Conservation (phyloP, 1,140 invertebrate genomes). For the Thalassaphorura encarpata region DNA sequence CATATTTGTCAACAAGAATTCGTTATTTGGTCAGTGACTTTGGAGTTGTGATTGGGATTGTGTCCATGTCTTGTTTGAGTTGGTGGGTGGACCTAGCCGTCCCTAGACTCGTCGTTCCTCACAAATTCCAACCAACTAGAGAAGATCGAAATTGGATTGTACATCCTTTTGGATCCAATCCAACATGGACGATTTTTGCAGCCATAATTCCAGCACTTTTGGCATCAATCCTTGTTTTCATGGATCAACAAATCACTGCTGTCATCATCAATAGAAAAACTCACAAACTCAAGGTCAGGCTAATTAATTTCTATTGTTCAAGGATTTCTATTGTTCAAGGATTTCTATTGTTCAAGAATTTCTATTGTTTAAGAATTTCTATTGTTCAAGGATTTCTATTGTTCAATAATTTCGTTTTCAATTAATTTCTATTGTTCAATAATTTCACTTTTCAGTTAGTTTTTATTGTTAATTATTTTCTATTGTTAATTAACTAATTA, state of each 20-base stretch:
- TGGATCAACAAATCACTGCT: conserved; percentile 41
- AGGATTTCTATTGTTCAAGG: conserved; percentile 40
- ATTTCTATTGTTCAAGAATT: background rate
- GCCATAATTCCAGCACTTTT: conserved; percentile 35
- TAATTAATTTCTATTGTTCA: background rate
- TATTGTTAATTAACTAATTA: background rate
- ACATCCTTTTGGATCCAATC: conserved; percentile 33
- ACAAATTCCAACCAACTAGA: background rate
- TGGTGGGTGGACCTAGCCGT: conserved; percentile 36
- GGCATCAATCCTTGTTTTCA: conserved; percentile 38
- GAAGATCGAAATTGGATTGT: conserved; percentile 36
- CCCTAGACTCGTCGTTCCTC: conserved; percentile 39
- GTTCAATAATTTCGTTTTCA: no score
- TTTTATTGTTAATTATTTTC: background rate
- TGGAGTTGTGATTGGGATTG: conserved; percentile 41
- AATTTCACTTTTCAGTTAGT: no score
- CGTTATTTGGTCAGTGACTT: conserved; percentile 40
- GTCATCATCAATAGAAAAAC: conserved; percentile 43
- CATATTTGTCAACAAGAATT: conserved; percentile 36
- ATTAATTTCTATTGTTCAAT: no score
- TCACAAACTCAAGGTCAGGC: conserved; percentile 37
- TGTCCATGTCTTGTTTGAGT: conserved; percentile 39
- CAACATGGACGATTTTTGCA: conserved; percentile 34
- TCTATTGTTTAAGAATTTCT: background rate
- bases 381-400: no score